Percentiles rank a stretch among this genome's conserved stretches.
Conservation (phyloP, 2,888 invertebrate genomes). For the Cataglyphis cursor region DNA sequence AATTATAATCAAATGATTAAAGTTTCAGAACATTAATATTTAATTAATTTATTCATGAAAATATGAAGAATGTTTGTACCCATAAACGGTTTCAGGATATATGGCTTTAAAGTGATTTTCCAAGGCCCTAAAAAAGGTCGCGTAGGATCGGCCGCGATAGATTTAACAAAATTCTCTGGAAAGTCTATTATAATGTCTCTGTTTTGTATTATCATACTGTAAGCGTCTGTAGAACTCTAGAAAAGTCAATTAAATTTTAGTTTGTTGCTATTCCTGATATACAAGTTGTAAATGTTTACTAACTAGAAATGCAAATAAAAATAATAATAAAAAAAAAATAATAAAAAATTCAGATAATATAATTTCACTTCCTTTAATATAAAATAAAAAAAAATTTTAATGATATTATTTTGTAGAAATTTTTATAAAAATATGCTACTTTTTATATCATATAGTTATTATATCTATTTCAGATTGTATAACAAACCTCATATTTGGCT, state of each 20-base stretch:
- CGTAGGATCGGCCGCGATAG: conserved; percentile 89
- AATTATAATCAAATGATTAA: neutral
- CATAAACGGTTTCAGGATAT: conserved; percentile 92
- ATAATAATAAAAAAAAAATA: neutral
- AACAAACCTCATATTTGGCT: conserved; percentile 89
- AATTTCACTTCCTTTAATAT: neutral
- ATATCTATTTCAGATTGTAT: neutral
- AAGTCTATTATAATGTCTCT: conserved; percentile 91
- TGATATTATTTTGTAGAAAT: neutral
- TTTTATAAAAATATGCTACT: neutral
- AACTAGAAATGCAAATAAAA: neutral
- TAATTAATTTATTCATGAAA: neutral
- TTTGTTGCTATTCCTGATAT: neutral
- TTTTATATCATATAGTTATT: conserved; percentile 41
- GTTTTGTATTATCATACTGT: conserved; percentile 89
- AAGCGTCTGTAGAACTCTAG: conserved; percentile 53
- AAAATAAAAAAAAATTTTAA: neutral
- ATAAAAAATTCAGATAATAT: neutral
- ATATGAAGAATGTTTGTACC: conserved; percentile 69
- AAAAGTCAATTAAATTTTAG: conserved; percentile 18
- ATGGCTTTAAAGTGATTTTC: conserved; percentile 92
- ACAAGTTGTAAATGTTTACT: neutral
- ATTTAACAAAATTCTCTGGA: conserved; percentile 90
- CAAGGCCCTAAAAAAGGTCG: conserved; percentile 92
- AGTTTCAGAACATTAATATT: neutral